A percentile compares a stretch with the other conserved stretches of the same genome.
These are phyloP conservation scores for Tauraco hartlaubi DNA, from an alignment of 2,797 vertebrate species.

Conservation along the genomic window DNA sequence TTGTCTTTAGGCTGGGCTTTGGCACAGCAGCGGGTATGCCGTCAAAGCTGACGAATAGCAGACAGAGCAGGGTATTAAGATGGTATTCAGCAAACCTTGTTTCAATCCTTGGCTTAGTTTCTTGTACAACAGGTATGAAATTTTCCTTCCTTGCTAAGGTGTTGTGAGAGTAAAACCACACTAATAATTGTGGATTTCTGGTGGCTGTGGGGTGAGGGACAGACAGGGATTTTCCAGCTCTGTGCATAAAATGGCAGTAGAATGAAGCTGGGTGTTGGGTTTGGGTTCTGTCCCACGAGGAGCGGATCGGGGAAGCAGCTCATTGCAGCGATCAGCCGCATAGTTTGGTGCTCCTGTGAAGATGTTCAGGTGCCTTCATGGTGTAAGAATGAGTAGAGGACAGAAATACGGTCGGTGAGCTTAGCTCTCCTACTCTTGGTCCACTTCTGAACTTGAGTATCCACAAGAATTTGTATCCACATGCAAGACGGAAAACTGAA, in stretches of 20 bases:
- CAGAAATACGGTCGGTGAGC: background rate
- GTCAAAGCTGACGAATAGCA: slow-evolving; percentile 43
- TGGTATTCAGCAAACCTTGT: background rate
- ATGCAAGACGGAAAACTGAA: background rate
- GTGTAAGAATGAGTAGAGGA: background rate
- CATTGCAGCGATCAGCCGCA: rapidly evolving
- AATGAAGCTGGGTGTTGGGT: background rate
- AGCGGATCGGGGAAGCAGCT: background rate
- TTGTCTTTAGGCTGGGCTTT: slow-evolving; percentile 16
- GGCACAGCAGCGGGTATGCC: background rate
- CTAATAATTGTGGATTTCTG: background rate
- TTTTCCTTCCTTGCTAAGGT: slow-evolving; percentile 28
- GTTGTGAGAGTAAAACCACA: slow-evolving; percentile 23
- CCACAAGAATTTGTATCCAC: background rate
- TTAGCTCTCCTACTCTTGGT: background rate
- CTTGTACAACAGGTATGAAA: slow-evolving; percentile 52
- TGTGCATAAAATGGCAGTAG: background rate
- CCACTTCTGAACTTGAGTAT: background rate
- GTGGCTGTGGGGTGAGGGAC: background rate
- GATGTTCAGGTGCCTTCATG: background rate
- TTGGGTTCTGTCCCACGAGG: background rate
- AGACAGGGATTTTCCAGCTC: background rate
- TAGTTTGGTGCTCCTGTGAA: background rate
- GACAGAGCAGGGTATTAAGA: slow-evolving; percentile 5
- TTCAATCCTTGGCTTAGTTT: slow-evolving; percentile 46